These are phyloP conservation scores for Sussaba pulchella DNA, from an alignment of 2,888 invertebrate species.

Conservation along the genomic window DNA sequence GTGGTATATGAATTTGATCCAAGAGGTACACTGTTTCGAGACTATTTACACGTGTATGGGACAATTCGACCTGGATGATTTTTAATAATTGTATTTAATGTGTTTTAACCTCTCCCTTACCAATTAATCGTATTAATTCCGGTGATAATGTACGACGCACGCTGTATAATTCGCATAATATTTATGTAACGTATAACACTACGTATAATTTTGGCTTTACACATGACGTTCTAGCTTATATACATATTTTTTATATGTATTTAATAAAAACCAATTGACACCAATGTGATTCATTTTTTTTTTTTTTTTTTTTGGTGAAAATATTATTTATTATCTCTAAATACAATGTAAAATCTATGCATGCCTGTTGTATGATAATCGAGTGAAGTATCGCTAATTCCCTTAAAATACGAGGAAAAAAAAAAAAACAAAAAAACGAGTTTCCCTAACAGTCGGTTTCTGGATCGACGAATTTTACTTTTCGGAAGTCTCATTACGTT, in stretches of 20 bases:
- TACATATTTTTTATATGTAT: conserved; percentile 84
- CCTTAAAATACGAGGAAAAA: conserved; percentile 11
- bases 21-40: conserved; percentile 32
- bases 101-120: conserved; percentile 13
- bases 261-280: conserved; percentile 81
- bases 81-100: conserved; percentile 15
- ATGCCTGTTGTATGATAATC: conserved; percentile 70
- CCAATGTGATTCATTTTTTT: conserved; percentile 25
- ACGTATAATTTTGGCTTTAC: conserved; percentile 80
- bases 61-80: conserved; percentile 9
- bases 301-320: conserved; percentile 70
- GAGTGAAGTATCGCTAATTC: conserved; percentile 68
- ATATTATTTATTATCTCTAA: conserved; percentile 73
- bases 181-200: conserved; percentile 60
- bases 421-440: conserved; percentile 29
- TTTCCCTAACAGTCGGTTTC: conserved; percentile 33
- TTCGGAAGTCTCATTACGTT: conserved; percentile 41
- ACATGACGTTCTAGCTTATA: conserved; percentile 82
- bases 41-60: conserved; percentile 16
- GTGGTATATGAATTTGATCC: conserved; percentile 5
- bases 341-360: conserved; percentile 73
- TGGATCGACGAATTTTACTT: conserved; percentile 38
- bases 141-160: conserved; percentile 55
- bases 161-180: conserved; percentile 64
- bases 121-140: conserved; percentile 16